phyloP scores from a whole-genome alignment of 2,113 vertebrate species.

The Tychaedon coryphoeus region DNA sequence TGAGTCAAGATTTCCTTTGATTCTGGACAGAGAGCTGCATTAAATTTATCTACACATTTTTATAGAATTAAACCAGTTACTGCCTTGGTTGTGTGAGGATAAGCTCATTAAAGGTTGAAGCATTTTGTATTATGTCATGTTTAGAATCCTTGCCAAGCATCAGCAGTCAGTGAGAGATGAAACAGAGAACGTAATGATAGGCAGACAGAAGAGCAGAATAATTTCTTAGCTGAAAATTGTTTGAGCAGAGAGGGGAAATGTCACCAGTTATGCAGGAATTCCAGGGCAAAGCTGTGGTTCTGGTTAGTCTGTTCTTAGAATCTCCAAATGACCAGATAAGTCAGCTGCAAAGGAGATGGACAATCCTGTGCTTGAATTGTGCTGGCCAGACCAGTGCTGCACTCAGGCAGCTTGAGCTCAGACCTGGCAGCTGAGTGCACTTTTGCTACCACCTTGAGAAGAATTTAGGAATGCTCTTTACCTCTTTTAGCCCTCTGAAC shows the following conservation, averaged over 20 bases:
- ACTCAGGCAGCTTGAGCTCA: not conserved
- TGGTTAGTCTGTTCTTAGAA: not conserved
- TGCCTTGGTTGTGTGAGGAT: not conserved
- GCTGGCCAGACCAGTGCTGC: not conserved
- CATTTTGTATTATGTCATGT: not conserved
- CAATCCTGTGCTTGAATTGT: not conserved
- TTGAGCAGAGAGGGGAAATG: not conserved
- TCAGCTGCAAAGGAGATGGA: not conserved
- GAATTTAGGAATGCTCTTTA: rapidly evolving
- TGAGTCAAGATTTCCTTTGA: not conserved
- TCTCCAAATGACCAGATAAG: not conserved
- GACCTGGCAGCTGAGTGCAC: not conserved
- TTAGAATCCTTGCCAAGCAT: not conserved
- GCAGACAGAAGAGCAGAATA: not conserved
- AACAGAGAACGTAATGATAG: not conserved
- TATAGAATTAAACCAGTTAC: not conserved
- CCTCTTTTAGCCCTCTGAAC: not conserved
- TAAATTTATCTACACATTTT: not conserved
- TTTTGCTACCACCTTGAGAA: not conserved
- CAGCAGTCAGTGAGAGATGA: not conserved
- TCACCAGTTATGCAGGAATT: not conserved
- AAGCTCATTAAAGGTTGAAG: not conserved
- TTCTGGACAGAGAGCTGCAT: not conserved
- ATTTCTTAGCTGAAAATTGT: not conserved
- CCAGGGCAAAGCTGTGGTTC: not conserved